Percentiles rank a stretch among this genome's conserved stretches.
Conservation (phyloP, 2,113 vertebrate species). For the Spilogale gracilis region DNA sequence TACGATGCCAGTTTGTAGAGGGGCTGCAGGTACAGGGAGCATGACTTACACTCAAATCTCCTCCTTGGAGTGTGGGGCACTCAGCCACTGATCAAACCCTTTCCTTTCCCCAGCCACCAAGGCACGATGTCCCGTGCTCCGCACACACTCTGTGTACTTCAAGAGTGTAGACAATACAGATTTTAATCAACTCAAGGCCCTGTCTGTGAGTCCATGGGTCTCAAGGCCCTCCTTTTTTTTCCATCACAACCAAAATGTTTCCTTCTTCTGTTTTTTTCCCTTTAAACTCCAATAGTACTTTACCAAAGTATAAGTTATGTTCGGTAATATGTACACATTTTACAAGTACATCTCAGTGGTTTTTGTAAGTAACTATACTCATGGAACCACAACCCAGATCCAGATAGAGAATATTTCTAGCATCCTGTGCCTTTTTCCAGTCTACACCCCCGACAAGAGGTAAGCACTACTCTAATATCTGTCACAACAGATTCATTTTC, state of each 20-base stretch:
- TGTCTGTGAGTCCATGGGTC: neutral
- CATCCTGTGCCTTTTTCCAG: neutral
- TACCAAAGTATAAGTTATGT: neutral
- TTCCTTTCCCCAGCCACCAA: neutral
- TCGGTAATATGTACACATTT: neutral
- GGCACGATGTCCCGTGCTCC: neutral
- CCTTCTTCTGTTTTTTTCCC: neutral
- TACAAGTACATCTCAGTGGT: neutral
- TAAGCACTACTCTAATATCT: neutral
- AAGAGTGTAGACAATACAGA: neutral
- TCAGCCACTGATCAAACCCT: neutral
- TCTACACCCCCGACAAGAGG: neutral
- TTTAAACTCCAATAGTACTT: neutral
- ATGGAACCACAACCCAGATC: neutral
- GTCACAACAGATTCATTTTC: neutral
- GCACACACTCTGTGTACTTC: rapidly evolving
- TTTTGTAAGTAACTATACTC: neutral
- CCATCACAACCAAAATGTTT: neutral
- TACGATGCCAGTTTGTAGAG: neutral
- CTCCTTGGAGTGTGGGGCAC: neutral
- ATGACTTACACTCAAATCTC: rapidly evolving
- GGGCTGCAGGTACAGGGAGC: neutral
- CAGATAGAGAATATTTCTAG: neutral
- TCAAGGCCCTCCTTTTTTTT: neutral
- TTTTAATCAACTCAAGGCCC: neutral